Evolutionary conservation across 2,113 vertebrate genomes (phyloP).

Genomic region (Globicephala melas): DNA sequence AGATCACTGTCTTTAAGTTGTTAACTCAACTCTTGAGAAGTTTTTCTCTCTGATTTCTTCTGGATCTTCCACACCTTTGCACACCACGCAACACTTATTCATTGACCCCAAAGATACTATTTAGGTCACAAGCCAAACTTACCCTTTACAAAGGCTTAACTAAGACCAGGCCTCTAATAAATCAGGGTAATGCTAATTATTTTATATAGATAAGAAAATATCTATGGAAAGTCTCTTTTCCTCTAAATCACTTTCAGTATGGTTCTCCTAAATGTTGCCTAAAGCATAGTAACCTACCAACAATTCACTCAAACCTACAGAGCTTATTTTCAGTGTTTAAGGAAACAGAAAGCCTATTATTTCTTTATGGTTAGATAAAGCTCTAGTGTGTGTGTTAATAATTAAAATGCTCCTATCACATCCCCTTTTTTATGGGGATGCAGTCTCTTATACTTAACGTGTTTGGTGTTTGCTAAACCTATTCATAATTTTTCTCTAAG

Average conservation of each 20-base stretch:
- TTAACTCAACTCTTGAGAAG: not conserved
- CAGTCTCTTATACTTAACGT: not conserved
- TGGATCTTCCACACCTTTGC: conserved; percentile 1
- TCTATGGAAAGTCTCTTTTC: not conserved
- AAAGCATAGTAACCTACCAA: not conserved
- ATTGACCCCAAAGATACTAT: not conserved
- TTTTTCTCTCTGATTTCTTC: not conserved
- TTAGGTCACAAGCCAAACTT: not conserved
- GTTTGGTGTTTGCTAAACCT: not conserved
- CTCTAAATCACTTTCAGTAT: not conserved
- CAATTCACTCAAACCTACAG: conserved; percentile 12
- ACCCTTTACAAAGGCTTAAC: not conserved
- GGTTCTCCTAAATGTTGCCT: not conserved
- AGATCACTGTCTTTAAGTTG: not conserved
- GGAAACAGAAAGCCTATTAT: not conserved
- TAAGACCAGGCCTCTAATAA: conserved; percentile 15
- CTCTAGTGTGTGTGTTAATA: not conserved
- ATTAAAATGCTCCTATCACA: not conserved
- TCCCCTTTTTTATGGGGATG: not conserved
- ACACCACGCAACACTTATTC: not conserved
- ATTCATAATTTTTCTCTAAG: not conserved
- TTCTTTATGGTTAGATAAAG: conserved; percentile 15
- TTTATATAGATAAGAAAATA: not conserved
- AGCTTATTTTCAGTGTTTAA: not conserved
- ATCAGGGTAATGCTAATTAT: not conserved